Conservation (phyloP, 2,113 vertebrate species). For the Synchiropus splendidus region DNA sequence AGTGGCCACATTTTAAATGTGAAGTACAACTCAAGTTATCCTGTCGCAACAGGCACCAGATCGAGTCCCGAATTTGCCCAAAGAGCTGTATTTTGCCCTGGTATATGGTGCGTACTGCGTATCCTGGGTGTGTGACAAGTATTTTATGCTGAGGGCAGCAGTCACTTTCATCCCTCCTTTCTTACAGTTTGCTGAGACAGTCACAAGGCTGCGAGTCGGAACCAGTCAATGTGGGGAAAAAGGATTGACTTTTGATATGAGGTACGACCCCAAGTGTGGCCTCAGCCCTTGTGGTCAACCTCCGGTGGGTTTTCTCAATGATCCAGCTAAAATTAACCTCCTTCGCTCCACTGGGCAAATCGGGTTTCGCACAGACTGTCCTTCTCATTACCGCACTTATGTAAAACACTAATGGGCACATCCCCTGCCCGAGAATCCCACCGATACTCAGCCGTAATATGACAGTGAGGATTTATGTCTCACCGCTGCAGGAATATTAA, state of each 20-base stretch:
- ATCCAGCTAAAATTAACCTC: conserved; percentile 17
- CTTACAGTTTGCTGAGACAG: conserved; percentile 15
- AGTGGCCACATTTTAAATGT: too few relatives aligned
- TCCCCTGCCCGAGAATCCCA: conserved; percentile 16
- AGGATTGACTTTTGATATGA: conserved; percentile 16
- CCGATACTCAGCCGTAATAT: conserved; percentile 18
- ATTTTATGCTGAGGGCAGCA: conserved; percentile 19
- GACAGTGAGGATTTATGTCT: conserved; percentile 42
- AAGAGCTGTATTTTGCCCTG: too few relatives aligned
- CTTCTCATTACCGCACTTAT: conserved; percentile 27
- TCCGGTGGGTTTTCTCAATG: conserved; percentile 7
- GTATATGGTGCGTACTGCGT: too few relatives aligned
- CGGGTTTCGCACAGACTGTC: conserved; percentile 6
- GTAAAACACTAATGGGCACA: conserved; percentile 42
- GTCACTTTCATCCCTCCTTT: conserved; percentile 15
- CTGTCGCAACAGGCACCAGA: too few relatives aligned
- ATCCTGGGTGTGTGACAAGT: too few relatives aligned
- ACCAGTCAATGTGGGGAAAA: conserved; percentile 4
- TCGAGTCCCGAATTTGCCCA: too few relatives aligned
- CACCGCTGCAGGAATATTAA: conserved; percentile 30
- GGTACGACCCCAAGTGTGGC: conserved; percentile 3
- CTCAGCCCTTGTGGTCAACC: conserved; percentile 4
- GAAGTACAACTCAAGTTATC: too few relatives aligned
- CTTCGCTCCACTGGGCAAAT: conserved; percentile 7
- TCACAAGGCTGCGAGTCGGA: conserved; percentile 4